These are phyloP conservation scores for Tinea semifulvella DNA, from an alignment of 2,888 invertebrate genomes.

Conservation along the genomic window DNA sequence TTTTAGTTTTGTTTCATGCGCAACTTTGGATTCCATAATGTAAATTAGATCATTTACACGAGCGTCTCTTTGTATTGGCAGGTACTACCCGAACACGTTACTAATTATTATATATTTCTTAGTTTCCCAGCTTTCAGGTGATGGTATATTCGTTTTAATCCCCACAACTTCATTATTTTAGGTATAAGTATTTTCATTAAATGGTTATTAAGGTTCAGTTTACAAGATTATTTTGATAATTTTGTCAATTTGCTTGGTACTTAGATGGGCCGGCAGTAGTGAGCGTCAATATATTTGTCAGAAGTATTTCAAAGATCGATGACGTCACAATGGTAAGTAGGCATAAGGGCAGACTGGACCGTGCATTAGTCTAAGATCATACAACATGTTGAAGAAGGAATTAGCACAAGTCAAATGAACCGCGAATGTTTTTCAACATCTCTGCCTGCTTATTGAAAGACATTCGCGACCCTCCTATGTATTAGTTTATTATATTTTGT, in stretches of 20 bases:
- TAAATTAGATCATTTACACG: too few relatives aligned
- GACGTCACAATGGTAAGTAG: slow-evolving; percentile 98
- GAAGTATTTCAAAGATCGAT: slow-evolving; percentile 99
- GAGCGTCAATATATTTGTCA: slow-evolving; percentile 97
- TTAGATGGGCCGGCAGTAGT: slow-evolving; percentile 94
- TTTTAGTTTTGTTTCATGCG: slow-evolving; percentile 24
- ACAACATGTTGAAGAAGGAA: background rate
- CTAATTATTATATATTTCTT: too few relatives aligned
- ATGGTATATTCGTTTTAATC: too few relatives aligned
- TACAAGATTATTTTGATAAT: background rate
- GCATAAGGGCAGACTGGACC: slow-evolving; percentile 46
- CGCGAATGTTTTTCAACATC: slow-evolving; percentile 28
- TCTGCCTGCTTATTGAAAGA: slow-evolving; percentile 20
- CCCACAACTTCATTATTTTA: too few relatives aligned
- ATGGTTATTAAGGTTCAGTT: slow-evolving; percentile 3
- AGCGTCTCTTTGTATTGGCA: too few relatives aligned
- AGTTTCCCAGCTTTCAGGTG: too few relatives aligned
- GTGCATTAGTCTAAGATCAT: slow-evolving; percentile 34
- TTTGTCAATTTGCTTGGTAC: slow-evolving; percentile 59
- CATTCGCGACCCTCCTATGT: background rate
- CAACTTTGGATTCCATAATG: too few relatives aligned
- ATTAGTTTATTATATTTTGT: slow-evolving; percentile 34
- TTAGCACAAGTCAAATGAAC: slow-evolving; percentile 58
- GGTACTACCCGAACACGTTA: too few relatives aligned
- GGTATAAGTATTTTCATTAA: too few relatives aligned